Evolutionary conservation across 2,888 invertebrate genomes (phyloP), one percentile per base, ranked within the genome.

Genomic region (Nezara viridula): DNA sequence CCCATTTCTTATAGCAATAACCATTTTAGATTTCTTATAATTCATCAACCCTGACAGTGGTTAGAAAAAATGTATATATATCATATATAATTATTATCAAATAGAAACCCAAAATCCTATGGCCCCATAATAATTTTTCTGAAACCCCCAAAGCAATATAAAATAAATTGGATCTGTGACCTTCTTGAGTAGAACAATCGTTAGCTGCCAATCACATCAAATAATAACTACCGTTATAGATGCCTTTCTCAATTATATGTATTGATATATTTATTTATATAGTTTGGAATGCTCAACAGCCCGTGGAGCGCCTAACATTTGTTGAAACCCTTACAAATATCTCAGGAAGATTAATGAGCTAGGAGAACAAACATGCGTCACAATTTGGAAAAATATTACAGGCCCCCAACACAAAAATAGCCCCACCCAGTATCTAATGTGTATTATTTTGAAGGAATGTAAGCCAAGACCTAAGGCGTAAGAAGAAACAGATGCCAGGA

Each of bases 381-480:
- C 86, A 86, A 86, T 86, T 86, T 86, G 86, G 55, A 86, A 86
- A 86, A 86, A 86, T 86, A 86, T 86, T 86, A 86, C 86, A 55
- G 86, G 52, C 86, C 55, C 40, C 37, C 14, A 10, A 86, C 2
- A 86, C 86, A 40, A 86, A 86, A 86, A 86, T 86, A 86, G 86
- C 55, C n/a, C n/a, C 21, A n/a, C 40, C 40, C 40, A 86, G 52
- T 86, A 86, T 86, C 52, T 52, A 55, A 40, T 55, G 86, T 86
- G 86, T 86, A 86, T 86, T 86, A 86, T 37, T 86, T 86, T 55
- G 86, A 86, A 86, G 86, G 86, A 86, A 86, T 86, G 86, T 60
- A 55, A 52, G 86, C 52, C 52, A 55, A 52, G 55, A 40, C 44
- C 81, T 44, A 37, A 24, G 7, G 32, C 40, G 32, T 86, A 86